Conservation (phyloP, 2,113 vertebrate genomes). For the Oplegnathus fasciatus region DNA sequence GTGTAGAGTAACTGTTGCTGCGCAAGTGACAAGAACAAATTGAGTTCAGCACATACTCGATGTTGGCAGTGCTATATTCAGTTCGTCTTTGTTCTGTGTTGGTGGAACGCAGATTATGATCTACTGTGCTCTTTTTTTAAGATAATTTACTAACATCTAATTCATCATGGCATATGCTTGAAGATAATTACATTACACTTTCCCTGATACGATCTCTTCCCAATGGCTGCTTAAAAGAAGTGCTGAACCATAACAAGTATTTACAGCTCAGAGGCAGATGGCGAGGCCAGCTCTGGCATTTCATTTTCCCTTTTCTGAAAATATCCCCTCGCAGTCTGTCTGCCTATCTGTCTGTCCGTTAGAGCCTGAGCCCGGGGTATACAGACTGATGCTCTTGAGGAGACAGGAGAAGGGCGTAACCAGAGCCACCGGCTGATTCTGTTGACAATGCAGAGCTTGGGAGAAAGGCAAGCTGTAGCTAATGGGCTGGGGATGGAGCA, state of each 20-base stretch:
- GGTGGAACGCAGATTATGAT: conserved; percentile 16
- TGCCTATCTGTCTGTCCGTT: conserved; percentile 25
- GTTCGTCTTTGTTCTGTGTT: conserved; percentile 22
- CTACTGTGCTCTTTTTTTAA: background rate
- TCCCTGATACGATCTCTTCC: conserved; percentile 49
- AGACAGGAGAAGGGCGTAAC: conserved; percentile 74
- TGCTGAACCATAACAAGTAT: conserved; percentile 49
- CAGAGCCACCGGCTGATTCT: conserved; percentile 49
- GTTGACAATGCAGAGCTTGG: conserved; percentile 68
- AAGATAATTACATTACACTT: conserved; percentile 60
- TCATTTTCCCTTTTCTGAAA: conserved; percentile 52
- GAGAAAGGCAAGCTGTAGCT: conserved; percentile 67
- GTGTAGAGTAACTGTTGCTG: conserved; percentile 37
- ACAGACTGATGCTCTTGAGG: conserved; percentile 70
- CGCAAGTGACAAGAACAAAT: conserved; percentile 38
- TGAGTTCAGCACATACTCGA: background rate
- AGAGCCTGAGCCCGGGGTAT: conserved; percentile 12
- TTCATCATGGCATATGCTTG: conserved; percentile 51
- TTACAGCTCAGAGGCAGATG: conserved; percentile 60
- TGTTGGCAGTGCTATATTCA: background rate
- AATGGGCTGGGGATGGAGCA: conserved; percentile 58
- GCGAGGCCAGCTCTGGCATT: conserved; percentile 25
- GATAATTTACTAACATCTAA: conserved; percentile 53
- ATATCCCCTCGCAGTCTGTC: conserved; percentile 4
- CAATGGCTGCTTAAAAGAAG: conserved; percentile 31